Evolutionary conservation across 1,140 invertebrate species (phyloP).

Genomic region (Fopius arisanus): DNA sequence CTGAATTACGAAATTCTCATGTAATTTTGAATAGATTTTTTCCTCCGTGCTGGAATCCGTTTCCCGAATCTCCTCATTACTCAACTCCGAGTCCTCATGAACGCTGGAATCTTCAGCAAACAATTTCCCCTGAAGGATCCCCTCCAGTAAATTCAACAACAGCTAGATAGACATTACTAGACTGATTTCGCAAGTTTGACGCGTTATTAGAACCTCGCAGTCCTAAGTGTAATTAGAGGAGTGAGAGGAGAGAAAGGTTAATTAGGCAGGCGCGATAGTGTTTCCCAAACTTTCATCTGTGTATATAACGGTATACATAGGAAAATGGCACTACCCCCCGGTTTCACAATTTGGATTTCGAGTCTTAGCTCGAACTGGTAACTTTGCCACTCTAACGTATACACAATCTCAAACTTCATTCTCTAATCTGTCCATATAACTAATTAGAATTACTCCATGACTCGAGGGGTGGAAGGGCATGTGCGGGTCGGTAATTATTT

Average conservation of each 20-base stretch:
- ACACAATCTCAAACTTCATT: constrained; percentile 13
- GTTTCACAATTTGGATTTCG: background rate
- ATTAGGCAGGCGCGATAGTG: constrained; percentile 6
- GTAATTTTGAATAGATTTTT: no score
- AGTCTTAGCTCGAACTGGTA: background rate
- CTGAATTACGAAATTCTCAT: no score
- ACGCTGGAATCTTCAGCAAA: background rate
- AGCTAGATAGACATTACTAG: background rate
- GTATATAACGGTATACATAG: background rate
- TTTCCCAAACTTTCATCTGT: constrained; percentile 2
- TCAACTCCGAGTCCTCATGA: background rate
- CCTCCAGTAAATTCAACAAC: background rate
- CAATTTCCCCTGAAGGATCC: background rate
- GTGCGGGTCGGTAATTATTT: background rate
- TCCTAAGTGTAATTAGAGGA: constrained; percentile 3
- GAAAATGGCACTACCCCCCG: background rate
- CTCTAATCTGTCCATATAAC: background rate
- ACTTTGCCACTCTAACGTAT: constrained; percentile 11
- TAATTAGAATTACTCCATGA: constrained; percentile 12
- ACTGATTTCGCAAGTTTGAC: constrained; percentile 7
- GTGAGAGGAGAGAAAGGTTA: constrained; percentile 8
- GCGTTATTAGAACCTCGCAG: constrained; percentile 5
- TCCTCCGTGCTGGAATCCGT: background rate
- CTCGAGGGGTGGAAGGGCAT: background rate
- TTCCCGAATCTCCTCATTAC: background rate